phyloP scores from a whole-genome alignment of 37 sponge, comb jelly and placozoan genomes.

The Halichondria panicea region DNA sequence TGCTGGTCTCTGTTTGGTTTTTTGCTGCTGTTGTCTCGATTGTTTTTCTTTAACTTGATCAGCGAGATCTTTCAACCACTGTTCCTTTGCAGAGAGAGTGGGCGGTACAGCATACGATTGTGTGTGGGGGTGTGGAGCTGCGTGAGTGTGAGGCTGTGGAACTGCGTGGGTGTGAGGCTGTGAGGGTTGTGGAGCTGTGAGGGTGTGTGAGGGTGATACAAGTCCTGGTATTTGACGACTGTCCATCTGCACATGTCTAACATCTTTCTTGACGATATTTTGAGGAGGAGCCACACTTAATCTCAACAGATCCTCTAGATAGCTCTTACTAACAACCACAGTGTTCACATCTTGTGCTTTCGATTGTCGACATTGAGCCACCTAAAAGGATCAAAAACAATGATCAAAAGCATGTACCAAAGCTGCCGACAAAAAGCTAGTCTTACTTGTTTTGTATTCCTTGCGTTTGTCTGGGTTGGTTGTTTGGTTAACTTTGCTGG shows the following conservation, averaged over 20 bases:
- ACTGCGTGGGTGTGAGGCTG: background rate
- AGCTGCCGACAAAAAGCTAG: no score
- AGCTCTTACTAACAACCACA: constrained; percentile 41
- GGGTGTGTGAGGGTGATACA: background rate
- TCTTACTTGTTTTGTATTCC: no score
- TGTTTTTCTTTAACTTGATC: background rate
- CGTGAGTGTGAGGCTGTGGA: background rate
- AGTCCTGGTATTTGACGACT: constrained; percentile 27
- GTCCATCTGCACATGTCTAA: constrained; percentile 9
- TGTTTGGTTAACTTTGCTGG: background rate
- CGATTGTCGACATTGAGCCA: no score
- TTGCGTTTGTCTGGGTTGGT: no score
- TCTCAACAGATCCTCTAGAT: constrained; percentile 36
- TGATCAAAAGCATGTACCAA: no score
- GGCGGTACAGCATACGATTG: background rate
- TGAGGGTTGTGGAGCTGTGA: background rate
- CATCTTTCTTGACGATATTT: background rate
- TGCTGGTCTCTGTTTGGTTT: no score
- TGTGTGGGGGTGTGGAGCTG: background rate
- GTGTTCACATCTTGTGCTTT: no score
- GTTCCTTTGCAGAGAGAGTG: background rate
- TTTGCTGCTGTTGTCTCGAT: background rate
- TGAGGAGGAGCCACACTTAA: background rate
- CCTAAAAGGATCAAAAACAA: no score
- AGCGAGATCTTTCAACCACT: constrained; percentile 2